Conservation (phyloP, 1,140 invertebrate species). For the Nephila pilipes region DNA sequence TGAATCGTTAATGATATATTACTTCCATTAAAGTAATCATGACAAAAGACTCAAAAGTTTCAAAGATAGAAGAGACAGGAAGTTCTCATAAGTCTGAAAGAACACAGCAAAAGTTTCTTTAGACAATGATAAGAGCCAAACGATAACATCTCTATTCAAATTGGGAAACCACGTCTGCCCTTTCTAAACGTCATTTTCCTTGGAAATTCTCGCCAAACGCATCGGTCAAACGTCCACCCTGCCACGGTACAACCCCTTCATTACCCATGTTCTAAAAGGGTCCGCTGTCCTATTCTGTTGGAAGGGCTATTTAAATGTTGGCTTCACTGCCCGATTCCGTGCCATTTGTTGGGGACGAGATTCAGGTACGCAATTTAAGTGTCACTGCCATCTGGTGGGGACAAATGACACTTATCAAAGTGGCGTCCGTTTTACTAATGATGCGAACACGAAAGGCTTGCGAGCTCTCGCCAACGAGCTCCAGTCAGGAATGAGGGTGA, state of each 20-base stretch:
- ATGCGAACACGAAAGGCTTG: constrained; percentile 12
- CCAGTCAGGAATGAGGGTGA: constrained; percentile 1
- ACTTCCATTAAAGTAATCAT: neutral
- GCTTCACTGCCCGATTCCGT: constrained; percentile 22
- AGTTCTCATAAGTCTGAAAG: neutral
- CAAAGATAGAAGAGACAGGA: neutral
- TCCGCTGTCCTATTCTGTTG: neutral
- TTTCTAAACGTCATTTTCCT: constrained; percentile 13
- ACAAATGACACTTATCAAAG: constrained; percentile 71
- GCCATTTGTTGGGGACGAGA: constrained; percentile 40
- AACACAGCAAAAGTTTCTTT: neutral
- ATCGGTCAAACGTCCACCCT: constrained; percentile 54
- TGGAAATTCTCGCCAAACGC: constrained; percentile 12
- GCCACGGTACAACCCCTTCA: constrained; percentile 14
- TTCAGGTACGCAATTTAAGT: constrained; percentile 60
- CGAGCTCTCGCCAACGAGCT: constrained; percentile 11
- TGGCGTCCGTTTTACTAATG: constrained; percentile 63
- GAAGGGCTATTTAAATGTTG: constrained; percentile 25
- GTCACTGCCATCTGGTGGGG: constrained; percentile 67
- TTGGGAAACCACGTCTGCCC: neutral
- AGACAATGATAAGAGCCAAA: neutral
- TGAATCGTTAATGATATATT: neutral
- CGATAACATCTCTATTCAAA: constrained; percentile 19
- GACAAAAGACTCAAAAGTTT: neutral
- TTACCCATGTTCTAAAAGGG: constrained; percentile 3